These are phyloP conservation scores for Thaumatotibia leucotreta DNA, from an alignment of 1,140 invertebrate genomes.

Conservation along the genomic window DNA sequence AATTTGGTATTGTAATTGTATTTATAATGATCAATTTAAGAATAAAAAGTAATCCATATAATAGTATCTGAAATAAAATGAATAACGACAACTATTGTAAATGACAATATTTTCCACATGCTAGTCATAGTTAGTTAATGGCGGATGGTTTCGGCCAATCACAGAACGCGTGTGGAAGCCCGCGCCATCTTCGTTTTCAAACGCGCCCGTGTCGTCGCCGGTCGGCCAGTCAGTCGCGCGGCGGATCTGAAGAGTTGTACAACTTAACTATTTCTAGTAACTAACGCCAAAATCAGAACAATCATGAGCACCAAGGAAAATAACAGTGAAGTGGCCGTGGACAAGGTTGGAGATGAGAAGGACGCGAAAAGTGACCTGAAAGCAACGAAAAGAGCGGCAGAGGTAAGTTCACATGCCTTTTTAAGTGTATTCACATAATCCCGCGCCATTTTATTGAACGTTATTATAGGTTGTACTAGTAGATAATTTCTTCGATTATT, in stretches of 20 bases:
- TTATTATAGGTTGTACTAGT: constrained; percentile 44
- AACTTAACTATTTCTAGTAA: constrained; percentile 67
- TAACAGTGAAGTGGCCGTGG: constrained; percentile 87
- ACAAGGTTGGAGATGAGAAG: constrained; percentile 89
- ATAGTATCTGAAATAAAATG: not conserved
- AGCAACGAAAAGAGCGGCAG: constrained; percentile 90
- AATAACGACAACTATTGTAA: constrained; percentile 23
- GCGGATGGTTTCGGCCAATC: constrained; percentile 74
- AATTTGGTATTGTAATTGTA: not conserved
- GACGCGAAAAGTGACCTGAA: constrained; percentile 89
- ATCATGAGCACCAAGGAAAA: constrained; percentile 91
- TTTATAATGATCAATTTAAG: constrained; percentile 2
- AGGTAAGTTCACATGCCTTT: constrained; percentile 84
- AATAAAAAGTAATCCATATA: constrained; percentile 29
- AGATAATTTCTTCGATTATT: constrained; percentile 24
- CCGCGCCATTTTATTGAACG: constrained; percentile 75
- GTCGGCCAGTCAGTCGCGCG: constrained; percentile 80
- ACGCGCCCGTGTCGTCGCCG: constrained; percentile 79
- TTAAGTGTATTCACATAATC: constrained; percentile 68
- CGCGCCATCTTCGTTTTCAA: constrained; percentile 91
- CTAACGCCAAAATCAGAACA: constrained; percentile 75
- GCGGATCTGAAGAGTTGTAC: constrained; percentile 75
- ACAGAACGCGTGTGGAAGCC: constrained; percentile 79
- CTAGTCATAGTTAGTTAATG: constrained; percentile 52
- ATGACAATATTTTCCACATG: constrained; percentile 44